Evolutionary conservation across 2,113 vertebrate species (phyloP).

Genomic region (Psittacus erithacus): DNA sequence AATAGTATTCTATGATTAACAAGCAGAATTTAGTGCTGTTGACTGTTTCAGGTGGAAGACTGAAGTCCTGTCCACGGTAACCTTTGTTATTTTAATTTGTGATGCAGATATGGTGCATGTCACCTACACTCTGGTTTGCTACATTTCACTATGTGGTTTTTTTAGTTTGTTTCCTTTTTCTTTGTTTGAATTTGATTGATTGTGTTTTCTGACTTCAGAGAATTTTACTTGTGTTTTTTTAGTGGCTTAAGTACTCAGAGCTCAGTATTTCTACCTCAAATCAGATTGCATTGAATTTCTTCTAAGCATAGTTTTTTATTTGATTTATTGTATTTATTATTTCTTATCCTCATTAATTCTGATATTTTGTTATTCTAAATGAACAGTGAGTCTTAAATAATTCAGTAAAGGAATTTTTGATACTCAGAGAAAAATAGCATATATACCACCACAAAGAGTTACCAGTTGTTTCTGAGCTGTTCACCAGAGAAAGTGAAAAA

Average conservation of each 20-base stretch:
- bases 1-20: not conserved
- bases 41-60: not conserved
- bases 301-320: not conserved
- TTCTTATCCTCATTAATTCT: not conserved
- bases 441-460: not conserved
- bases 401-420: not conserved
- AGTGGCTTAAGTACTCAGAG: not conserved
- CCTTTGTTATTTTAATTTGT: not conserved
- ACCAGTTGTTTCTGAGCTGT: not conserved
- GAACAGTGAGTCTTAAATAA: not conserved
- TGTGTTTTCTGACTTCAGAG: not conserved
- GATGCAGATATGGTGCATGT: not conserved
- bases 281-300: not conserved
- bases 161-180: not conserved
- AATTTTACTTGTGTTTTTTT: not conserved
- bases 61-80: not conserved
- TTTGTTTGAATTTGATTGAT: not conserved
- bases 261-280: not conserved
- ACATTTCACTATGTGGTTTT: fast-evolving
- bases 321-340: no score
- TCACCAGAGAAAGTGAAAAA: not conserved
- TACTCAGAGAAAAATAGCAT: not conserved
- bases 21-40: not conserved
- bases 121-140: not conserved
- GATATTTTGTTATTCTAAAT: not conserved